Evolutionary conservation across 53 echinoderm and acorn worm genomes (phyloP).

Genomic region (Astropecten irregularis): DNA sequence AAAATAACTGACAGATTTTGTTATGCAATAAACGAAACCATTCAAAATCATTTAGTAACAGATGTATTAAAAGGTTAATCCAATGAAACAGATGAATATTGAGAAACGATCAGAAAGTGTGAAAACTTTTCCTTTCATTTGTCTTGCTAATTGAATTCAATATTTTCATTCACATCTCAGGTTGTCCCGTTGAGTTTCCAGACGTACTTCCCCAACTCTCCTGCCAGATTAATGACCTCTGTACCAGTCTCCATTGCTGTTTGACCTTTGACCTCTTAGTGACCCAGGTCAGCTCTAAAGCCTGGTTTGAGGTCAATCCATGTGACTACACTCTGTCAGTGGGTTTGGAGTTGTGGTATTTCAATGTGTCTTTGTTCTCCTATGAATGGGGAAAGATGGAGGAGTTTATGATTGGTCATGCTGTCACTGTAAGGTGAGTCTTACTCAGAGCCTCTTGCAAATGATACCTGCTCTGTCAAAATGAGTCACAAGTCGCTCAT

Average conservation of each 20-base stretch:
- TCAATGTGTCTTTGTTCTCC: conserved; percentile 8
- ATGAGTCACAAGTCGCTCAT: too few relatives aligned
- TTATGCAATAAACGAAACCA: too few relatives aligned
- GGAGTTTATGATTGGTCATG: background rate
- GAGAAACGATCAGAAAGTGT: too few relatives aligned
- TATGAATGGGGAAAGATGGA: conserved; percentile 18
- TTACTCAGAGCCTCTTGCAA: too few relatives aligned
- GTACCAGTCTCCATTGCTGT: conserved; percentile 22
- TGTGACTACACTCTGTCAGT: conserved; percentile 8
- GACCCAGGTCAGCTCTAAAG: conserved; percentile 13
- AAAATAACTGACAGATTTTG: too few relatives aligned
- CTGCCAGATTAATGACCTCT: background rate
- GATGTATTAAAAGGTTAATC: too few relatives aligned
- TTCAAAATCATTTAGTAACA: too few relatives aligned
- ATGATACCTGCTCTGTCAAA: too few relatives aligned
- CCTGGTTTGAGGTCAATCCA: conserved; percentile 7
- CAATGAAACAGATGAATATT: too few relatives aligned
- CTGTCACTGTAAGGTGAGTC: background rate
- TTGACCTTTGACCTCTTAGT: background rate
- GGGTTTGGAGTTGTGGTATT: background rate
- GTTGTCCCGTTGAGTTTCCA: conserved; percentile 16
- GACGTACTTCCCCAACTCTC: background rate
- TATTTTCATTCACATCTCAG: background rate
- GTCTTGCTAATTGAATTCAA: background rate
- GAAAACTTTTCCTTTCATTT: background rate